Conservation (phyloP, 1,140 invertebrate genomes). For the Drosophila auraria region DNA sequence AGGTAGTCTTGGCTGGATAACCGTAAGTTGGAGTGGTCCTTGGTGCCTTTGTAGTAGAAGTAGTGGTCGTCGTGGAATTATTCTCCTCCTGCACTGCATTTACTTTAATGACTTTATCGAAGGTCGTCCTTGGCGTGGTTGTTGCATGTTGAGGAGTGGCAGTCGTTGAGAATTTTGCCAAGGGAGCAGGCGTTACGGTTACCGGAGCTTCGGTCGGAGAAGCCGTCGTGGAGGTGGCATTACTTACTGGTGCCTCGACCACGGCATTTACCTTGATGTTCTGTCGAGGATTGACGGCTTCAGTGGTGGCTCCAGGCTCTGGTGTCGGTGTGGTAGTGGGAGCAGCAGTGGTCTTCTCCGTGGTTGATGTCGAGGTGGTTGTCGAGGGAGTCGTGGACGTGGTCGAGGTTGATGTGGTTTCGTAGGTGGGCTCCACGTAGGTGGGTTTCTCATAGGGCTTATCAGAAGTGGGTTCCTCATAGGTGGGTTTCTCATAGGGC, state of each 20-base stretch:
- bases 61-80: not conserved
- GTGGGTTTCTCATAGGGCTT: not conserved
- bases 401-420: not conserved
- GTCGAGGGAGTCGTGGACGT: not conserved
- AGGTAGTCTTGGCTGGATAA: not conserved
- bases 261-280: constrained; percentile 34
- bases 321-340: constrained; percentile 1
- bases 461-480: not conserved
- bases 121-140: constrained; percentile 4
- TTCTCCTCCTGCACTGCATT: constrained; percentile 1
- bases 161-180: constrained; percentile 20
- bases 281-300: not conserved
- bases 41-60: not conserved
- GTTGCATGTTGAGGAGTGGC: constrained; percentile 8
- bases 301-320: not conserved
- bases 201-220: not conserved
- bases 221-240: not conserved
- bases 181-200: not conserved
- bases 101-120: constrained; percentile 6
- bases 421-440: constrained; percentile 1
- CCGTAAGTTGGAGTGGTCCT: not conserved
- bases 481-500: not conserved
- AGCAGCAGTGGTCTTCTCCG: not conserved
- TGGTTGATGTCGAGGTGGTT: not conserved
- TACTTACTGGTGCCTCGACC: not conserved